These are phyloP conservation scores for Tenthredo livida DNA, from an alignment of 2,888 invertebrate species.

Conservation along the genomic window DNA sequence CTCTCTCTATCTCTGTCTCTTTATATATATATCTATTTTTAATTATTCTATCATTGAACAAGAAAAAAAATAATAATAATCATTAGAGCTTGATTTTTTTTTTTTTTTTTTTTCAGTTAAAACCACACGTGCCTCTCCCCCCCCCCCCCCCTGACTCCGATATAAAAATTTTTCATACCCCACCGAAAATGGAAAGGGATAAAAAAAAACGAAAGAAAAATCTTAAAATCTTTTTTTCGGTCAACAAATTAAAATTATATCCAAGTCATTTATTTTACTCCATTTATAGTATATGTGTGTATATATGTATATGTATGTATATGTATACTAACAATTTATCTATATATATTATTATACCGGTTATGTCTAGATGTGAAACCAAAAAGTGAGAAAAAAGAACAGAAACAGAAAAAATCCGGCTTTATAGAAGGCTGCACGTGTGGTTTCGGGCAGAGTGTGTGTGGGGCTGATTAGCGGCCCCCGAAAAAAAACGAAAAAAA, in stretches of 20 bases:
- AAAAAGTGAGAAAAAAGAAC: too few species aligned
- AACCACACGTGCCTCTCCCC: not conserved
- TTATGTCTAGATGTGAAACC: too few species aligned
- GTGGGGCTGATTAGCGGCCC: constrained; percentile 35
- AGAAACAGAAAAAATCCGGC: not conserved
- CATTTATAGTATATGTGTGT: not conserved
- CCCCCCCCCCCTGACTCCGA: too few species aligned
- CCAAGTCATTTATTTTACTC: not conserved
- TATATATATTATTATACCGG: not conserved
- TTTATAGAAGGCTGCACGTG: not conserved
- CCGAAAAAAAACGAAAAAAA: not conserved
- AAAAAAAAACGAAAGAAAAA: not conserved
- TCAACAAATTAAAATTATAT: too few species aligned
- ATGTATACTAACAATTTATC: not conserved
- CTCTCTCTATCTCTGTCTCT: not conserved
- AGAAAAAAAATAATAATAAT: not conserved
- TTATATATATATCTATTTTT: not conserved
- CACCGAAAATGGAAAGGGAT: too few species aligned
- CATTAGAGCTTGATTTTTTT: not conserved
- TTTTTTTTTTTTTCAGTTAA: not conserved
- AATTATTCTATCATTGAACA: too few species aligned
- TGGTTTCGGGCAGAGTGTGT: constrained; percentile 40
- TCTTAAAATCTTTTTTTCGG: not conserved
- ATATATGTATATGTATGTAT: not conserved
- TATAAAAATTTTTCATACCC: too few species aligned